These are phyloP conservation scores for Petaurus breviceps DNA, from an alignment of 2,113 vertebrate genomes.

Conservation along the genomic window DNA sequence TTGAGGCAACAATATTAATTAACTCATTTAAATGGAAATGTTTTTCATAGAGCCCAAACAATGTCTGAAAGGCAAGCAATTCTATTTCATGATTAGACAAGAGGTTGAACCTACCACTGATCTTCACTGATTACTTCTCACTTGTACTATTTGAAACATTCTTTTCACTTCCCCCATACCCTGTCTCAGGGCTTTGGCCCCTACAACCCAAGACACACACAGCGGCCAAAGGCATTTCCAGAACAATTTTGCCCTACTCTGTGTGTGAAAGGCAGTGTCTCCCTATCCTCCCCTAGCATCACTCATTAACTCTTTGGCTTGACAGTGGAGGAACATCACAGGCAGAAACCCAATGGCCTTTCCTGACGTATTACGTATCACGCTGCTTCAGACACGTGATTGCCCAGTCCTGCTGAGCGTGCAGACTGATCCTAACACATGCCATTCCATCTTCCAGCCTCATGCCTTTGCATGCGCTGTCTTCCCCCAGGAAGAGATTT, in stretches of 20 bases:
- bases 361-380: background rate
- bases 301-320: background rate
- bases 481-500: no score
- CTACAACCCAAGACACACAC: background rate
- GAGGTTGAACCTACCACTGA: background rate
- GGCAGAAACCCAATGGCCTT: background rate
- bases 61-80: background rate
- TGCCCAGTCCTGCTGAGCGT: background rate
- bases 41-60: background rate
- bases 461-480: background rate
- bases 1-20: background rate
- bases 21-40: background rate
- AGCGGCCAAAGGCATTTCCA: background rate
- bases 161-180: background rate
- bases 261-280: background rate
- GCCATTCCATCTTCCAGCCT: background rate
- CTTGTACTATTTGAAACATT: background rate
- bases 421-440: background rate
- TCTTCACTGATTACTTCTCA: background rate
- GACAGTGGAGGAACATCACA: background rate
- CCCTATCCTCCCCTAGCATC: background rate
- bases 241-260: background rate
- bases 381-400: background rate
- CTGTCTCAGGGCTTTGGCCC: background rate
- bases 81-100: background rate